A percentile compares a stretch with the other conserved stretches of the same genome.
phyloP scores from a whole-genome alignment of 2,888 invertebrate genomes.

The Pyralis farinalis region DNA sequence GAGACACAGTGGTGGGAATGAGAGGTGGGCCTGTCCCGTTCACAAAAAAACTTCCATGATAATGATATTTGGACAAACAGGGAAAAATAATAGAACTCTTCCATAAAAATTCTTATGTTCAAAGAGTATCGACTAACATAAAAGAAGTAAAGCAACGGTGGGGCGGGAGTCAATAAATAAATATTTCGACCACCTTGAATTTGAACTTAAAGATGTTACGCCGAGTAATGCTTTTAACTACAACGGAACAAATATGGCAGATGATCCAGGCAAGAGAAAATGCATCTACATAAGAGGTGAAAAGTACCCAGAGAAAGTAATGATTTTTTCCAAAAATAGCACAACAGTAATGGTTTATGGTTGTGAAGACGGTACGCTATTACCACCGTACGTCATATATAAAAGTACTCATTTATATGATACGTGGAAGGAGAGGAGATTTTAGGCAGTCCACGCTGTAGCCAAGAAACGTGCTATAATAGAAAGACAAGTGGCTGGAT shows the following conservation, averaged over 20 bases:
- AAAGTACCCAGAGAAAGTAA: slow-evolving; percentile 10
- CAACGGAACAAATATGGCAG: slow-evolving; percentile 40
- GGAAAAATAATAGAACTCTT: too few relatives aligned
- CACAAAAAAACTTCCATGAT: too few relatives aligned
- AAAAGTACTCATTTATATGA: slow-evolving; percentile 13
- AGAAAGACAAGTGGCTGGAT: slow-evolving; percentile 18
- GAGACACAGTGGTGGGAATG: too few relatives aligned
- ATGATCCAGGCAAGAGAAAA: slow-evolving; percentile 36
- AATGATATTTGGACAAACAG: too few relatives aligned
- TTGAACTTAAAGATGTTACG: slow-evolving; percentile 16
- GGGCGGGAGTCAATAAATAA: neutral
- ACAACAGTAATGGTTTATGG: slow-evolving; percentile 16
- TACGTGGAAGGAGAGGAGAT: slow-evolving; percentile 8
- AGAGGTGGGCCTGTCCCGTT: too few relatives aligned
- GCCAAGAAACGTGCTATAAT: slow-evolving; percentile 13
- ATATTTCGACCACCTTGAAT: slow-evolving; percentile 23
- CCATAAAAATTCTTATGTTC: neutral
- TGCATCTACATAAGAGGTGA: slow-evolving; percentile 21
- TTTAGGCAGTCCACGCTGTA: slow-evolving; percentile 12
- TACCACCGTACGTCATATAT: slow-evolving; percentile 19
- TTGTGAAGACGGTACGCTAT: slow-evolving; percentile 13
- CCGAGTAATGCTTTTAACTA: slow-evolving; percentile 34
- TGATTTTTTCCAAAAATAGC: slow-evolving; percentile 13
- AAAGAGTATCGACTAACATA: neutral
- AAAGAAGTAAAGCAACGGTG: neutral